phyloP scores from a whole-genome alignment of 2,113 vertebrate genomes.

The Laticauda laticaudata region DNA sequence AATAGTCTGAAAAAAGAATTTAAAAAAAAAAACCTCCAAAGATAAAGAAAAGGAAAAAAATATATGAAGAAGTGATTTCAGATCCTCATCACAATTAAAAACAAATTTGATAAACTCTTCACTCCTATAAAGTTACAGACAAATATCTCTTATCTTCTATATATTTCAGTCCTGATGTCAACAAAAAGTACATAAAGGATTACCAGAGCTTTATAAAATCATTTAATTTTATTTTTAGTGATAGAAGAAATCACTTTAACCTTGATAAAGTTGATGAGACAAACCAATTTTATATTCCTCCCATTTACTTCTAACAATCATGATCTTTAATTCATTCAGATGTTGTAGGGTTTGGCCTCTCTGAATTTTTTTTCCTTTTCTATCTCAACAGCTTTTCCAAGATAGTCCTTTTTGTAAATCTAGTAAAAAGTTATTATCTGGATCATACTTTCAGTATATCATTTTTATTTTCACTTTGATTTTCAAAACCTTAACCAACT shows the following conservation, averaged over 20 bases:
- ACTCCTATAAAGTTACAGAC: not conserved
- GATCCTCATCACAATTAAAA: not conserved
- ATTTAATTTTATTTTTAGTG: too few species aligned
- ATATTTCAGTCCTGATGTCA: not conserved
- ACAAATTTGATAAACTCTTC: not conserved
- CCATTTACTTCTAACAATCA: not conserved
- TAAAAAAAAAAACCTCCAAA: not conserved
- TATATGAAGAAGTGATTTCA: not conserved
- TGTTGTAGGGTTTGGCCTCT: not conserved
- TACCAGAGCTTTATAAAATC: not conserved
- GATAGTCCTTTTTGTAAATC: not conserved
- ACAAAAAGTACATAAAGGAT: not conserved
- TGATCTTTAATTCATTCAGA: not conserved
- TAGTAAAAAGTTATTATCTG: not conserved
- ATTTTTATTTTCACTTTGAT: not conserved
- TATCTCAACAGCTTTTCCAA: not conserved
- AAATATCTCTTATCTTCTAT: not conserved
- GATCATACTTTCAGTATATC: not conserved
- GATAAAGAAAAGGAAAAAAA: not conserved
- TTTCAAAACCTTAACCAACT: not conserved
- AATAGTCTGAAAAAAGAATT: not conserved
- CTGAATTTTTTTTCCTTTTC: not conserved
- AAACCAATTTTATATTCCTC: not conserved
- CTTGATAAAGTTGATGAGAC: not conserved
- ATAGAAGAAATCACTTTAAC: not conserved